Conservation (phyloP, 2,113 vertebrate species). For the Rhinichthys klamathensis region DNA sequence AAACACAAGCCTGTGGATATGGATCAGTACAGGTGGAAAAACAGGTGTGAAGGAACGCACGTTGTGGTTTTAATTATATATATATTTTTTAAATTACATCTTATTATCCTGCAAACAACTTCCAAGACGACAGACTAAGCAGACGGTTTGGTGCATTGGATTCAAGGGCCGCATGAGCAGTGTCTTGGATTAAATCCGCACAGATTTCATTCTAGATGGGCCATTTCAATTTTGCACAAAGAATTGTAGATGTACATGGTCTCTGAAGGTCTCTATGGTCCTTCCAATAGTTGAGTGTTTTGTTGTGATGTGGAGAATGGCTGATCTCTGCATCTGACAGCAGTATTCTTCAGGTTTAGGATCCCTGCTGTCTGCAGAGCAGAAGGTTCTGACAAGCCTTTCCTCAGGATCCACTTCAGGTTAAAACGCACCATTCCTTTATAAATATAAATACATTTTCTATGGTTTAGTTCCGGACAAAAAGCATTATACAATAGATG, state of each 20-base stretch:
- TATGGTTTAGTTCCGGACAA: not conserved
- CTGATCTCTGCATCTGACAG: conserved; percentile 70
- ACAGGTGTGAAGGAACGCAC: conserved; percentile 59
- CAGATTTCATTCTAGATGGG: not conserved
- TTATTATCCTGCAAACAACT: conserved; percentile 60
- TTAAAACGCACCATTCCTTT: conserved; percentile 12
- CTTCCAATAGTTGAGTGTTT: conserved; percentile 9
- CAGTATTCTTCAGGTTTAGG: conserved; percentile 62
- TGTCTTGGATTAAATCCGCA: conserved; percentile 1
- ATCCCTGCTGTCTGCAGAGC: conserved; percentile 60
- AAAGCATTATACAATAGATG: not conserved
- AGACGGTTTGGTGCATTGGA: conserved; percentile 60
- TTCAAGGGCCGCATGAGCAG: conserved; percentile 18
- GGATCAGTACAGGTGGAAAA: conserved; percentile 48
- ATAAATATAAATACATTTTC: not conserved
- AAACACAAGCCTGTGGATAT: not conserved
- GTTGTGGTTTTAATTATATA: conserved; percentile 58
- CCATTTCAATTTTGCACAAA: not conserved
- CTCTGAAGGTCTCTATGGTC: not conserved
- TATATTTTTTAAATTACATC: conserved; percentile 51
- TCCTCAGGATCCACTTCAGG: conserved; percentile 46
- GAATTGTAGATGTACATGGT: not conserved
- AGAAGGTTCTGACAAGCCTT: conserved; percentile 72
- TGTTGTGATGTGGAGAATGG: conserved; percentile 34
- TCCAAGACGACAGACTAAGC: conserved; percentile 67